Base-by-base conservation (phyloP, 2,888 invertebrate species). In the Terebella lapidaria region DNA sequence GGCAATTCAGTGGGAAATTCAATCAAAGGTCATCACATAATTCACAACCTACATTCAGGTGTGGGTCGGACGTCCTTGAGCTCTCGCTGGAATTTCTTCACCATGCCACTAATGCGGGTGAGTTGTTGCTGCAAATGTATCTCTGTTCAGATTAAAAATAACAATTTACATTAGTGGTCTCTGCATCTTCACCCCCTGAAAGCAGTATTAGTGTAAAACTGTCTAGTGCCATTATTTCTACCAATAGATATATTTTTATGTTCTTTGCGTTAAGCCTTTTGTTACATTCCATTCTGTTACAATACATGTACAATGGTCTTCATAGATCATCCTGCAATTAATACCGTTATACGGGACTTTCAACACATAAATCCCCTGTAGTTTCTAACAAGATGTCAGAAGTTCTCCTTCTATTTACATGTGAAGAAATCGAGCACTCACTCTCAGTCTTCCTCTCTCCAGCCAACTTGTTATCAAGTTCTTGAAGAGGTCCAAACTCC, bases 31-130 rank as follows among this genome's bases (percentile, higher is more conserved):
- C n/a, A n/a, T n/a, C n/a, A n/a, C n/a, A n/a, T n/a, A n/a, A n/a
- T n/a, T n/a, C n/a, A n/a, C n/a, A 24, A 22, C 74, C 70, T 69
- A 76, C 78, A 78, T 67, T 78, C 75, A 64, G 77, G 77, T 24
- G 76, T 74, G 3, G 78, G 77, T 58, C 72, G 71, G n/a, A 78
- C 71, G 68, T 76, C 72, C 56, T 70, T 67, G 28, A 78, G 66
- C 57, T 78, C 77, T 60, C 71, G 69, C 26, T 74, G 76, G 63
- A 78, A 78, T 60, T 72, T 63, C 56, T 72, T 72, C 30, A 78
- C 76, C 73, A 74, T 72, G 57, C 71, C 71, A 55, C 71, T 74
- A 5, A 78, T 74, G 64, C 74, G 75, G 57, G 71, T 70, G 57
- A 77, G 57, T 55, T 77, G 75, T 53, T 76, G 77, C 52, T 70